Base-by-base conservation (phyloP, 2,113 vertebrate genomes). In the Dasyornis broadbenti region DNA sequence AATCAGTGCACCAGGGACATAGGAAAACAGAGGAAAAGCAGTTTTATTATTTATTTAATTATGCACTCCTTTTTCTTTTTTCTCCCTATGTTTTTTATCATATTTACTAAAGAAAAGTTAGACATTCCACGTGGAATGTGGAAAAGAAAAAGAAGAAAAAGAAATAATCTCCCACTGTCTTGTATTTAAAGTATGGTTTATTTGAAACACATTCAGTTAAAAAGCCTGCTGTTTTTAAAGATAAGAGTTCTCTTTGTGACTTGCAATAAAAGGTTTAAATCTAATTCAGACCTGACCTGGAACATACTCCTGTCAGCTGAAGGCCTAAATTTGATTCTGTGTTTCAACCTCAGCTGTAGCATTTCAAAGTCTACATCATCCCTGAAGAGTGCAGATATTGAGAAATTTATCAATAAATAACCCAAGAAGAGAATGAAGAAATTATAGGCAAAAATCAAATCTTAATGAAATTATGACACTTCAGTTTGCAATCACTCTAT, bases 141-240 rank as follows among this genome's bases (percentile, higher is more conserved):
- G 11, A 66, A 69, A 50, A 11, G 64, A 31, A 68, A 66, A 82
- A 81, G 4, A 82, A 54, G 22, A 49, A 47, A 42, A 75, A 82
- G 0, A 71, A 64, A 15, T 35, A 26, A 10, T 79, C 82, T 75
- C 12, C 79, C 24, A 15, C 2, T 64, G 15, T 78, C 24, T 87
- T 52, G 6, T 70, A 42, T 35, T 18, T 87, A 56, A 85, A 89
- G 28, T 86, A 63, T 16, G 13, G 3, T 22, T 68, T 82, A 49
- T 80, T 76, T 86, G 42, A 89, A 83, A 61, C 13, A 49, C 12
- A 40, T 33, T 69, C 45, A 61, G 31, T 65, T 45, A 53, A 86
- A 92, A 86, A n/a, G 6, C 60, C 61, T 64, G 8, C 23, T 96
- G 24, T 93, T 85, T 89, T 94, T 80, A 80, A 90, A 85, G 31